Evolutionary conservation across 1,140 invertebrate species (phyloP).

Genomic region (Nasonia longicornis): DNA sequence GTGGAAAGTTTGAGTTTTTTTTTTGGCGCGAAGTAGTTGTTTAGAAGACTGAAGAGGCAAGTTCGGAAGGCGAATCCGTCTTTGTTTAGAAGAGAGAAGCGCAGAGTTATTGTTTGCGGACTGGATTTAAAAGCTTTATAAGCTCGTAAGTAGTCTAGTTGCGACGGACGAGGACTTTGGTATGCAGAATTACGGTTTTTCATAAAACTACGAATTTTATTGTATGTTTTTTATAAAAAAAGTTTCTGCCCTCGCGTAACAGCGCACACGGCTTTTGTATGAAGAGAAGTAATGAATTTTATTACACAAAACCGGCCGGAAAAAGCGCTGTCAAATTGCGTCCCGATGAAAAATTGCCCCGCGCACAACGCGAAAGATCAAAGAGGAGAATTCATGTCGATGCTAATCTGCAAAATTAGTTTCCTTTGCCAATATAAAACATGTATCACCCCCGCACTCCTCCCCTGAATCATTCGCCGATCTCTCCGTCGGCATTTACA

Average conservation of each 20-base stretch:
- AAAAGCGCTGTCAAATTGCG: background rate
- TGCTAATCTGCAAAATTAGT: background rate
- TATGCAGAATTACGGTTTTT: no score
- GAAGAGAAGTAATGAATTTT: no score
- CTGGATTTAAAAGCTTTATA: background rate
- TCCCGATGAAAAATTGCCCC: background rate
- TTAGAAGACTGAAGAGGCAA: no score
- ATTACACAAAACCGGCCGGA: background rate
- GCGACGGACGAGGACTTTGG: background rate
- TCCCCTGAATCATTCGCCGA: background rate
- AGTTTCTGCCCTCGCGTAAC: no score
- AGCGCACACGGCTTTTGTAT: no score
- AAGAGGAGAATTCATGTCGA: background rate
- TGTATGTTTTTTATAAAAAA: no score
- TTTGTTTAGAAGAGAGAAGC: background rate
- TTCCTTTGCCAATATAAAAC: background rate
- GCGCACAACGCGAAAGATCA: background rate
- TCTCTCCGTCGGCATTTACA: background rate
- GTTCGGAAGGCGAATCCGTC: background rate
- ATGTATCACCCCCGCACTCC: background rate
- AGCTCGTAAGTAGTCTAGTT: background rate
- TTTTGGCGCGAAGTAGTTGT: background rate
- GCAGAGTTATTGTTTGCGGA: background rate
- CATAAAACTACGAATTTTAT: no score
- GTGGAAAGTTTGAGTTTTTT: background rate